Evolutionary conservation across 2,113 vertebrate species (phyloP).

Genomic region (Hydropotes inermis): DNA sequence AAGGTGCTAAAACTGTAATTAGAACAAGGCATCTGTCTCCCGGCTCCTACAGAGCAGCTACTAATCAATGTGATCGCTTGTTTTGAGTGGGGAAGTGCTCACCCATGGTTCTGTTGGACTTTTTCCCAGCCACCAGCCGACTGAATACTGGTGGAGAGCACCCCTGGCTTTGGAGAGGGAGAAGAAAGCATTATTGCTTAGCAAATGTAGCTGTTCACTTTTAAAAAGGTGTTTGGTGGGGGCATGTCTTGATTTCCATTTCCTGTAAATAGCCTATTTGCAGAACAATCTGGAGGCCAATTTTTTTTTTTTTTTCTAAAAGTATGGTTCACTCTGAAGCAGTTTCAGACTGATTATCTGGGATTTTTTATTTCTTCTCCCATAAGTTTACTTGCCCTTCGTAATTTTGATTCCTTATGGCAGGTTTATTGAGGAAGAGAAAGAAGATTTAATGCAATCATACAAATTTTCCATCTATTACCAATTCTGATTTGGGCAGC

Average conservation of each 20-base stretch:
- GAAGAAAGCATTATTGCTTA: not conserved
- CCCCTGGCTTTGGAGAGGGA: not conserved
- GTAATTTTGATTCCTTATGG: slow-evolving; percentile 7
- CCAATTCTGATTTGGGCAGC: slow-evolving; percentile 7
- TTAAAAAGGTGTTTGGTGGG: not conserved
- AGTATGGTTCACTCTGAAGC: not conserved
- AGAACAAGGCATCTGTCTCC: slow-evolving; percentile 69
- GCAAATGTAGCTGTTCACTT: not conserved
- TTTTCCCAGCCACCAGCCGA: slow-evolving; percentile 37
- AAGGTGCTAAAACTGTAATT: slow-evolving; percentile 72
- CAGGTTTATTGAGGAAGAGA: slow-evolving; percentile 5
- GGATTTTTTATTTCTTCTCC: slow-evolving; percentile 5
- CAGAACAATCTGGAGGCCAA: slow-evolving; percentile 38
- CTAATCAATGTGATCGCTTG: slow-evolving; percentile 60
- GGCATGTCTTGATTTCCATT: slow-evolving; percentile 16
- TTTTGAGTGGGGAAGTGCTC: slow-evolving; percentile 17
- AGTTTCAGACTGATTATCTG: not conserved
- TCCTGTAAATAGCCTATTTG: slow-evolving; percentile 8
- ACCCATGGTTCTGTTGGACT: slow-evolving; percentile 54
- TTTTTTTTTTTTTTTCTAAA: slow-evolving; percentile 47
- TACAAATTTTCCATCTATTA: slow-evolving; percentile 7
- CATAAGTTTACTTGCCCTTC: slow-evolving; percentile 26
- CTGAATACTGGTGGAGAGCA: not conserved
- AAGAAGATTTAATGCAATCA: not conserved
- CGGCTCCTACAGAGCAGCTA: slow-evolving; percentile 43